A percentile compares a stretch with the other conserved stretches of the same genome.
phyloP scores from a whole-genome alignment of 2,113 vertebrate genomes.

The Proterorhinus semilunaris region DNA sequence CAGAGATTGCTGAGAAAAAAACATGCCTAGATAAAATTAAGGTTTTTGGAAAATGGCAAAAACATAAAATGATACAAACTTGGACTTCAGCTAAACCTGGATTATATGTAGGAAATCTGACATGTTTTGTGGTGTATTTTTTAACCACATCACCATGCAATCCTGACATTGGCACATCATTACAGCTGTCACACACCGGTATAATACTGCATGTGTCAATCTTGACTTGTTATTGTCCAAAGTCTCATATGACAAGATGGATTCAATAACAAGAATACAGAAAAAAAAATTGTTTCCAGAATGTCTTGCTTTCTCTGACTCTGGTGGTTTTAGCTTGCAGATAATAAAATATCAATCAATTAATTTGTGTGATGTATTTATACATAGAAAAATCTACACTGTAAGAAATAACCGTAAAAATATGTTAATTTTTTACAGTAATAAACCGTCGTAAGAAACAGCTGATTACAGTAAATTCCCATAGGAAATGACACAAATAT shows the following conservation, averaged over 20 bases:
- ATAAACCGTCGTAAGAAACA: no score
- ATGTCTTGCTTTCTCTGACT: neutral
- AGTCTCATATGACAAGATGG: conserved; percentile 6
- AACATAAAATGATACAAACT: neutral
- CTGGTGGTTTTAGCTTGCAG: no score
- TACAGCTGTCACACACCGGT: conserved; percentile 1
- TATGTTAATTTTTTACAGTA: no score
- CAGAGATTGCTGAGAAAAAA: conserved; percentile 61
- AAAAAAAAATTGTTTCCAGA: neutral
- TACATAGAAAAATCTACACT: no score
- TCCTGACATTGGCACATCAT: conserved; percentile 1
- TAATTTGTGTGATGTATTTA: no score
- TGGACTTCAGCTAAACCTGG: neutral
- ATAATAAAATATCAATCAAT: no score
- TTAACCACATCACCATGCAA: neutral
- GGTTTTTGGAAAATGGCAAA: neutral
- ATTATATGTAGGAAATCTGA: neutral
- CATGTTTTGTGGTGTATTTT: conserved; percentile 6
- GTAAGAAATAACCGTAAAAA: no score
- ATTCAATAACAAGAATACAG: conserved; percentile 4
- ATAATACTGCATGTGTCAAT: neutral
- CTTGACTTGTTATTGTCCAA: conserved; percentile 4
- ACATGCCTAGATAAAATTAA: conserved; percentile 33
- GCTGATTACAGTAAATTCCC: no score
- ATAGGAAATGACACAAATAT: no score